These are phyloP conservation scores for Scaptomyza montana DNA, from an alignment of 1,140 invertebrate genomes.

Conservation along the genomic window DNA sequence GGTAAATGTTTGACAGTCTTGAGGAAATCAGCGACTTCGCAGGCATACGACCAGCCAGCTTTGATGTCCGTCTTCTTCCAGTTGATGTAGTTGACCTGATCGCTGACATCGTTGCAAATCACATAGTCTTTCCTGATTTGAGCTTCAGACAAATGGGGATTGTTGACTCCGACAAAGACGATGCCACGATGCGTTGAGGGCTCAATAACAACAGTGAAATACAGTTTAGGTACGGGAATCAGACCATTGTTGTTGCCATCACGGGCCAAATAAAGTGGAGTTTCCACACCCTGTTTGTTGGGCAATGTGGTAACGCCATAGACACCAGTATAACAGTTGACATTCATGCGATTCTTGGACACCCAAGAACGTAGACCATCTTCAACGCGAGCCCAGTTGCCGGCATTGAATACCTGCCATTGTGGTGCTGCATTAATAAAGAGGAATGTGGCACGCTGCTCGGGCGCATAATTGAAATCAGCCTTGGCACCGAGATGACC, in stretches of 20 bases:
- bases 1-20: constrained; percentile 84
- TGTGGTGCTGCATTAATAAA: constrained; percentile 87
- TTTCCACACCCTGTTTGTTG: constrained; percentile 83
- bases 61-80: constrained; percentile 85
- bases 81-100: constrained; percentile 84
- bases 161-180: constrained; percentile 86
- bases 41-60: constrained; percentile 88
- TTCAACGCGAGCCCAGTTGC: constrained; percentile 87
- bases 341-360: constrained; percentile 69
- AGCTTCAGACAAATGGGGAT: constrained; percentile 84
- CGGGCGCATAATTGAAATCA: constrained; percentile 87
- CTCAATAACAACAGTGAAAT: constrained; percentile 87
- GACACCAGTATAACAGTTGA: constrained; percentile 86
- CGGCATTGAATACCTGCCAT: constrained; percentile 88
- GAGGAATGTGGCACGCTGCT: constrained; percentile 87
- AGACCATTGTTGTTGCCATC: constrained; percentile 76
- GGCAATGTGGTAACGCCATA: constrained; percentile 85
- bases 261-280: constrained; percentile 84
- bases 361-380: constrained; percentile 83
- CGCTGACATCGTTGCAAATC: constrained; percentile 85
- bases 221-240: constrained; percentile 86
- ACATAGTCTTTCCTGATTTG: constrained; percentile 83
- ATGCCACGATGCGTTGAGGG: constrained; percentile 83
- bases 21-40: constrained; percentile 86
- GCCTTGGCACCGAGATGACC: constrained; percentile 89